Percentiles rank a stretch among this genome's conserved stretches.
Evolutionary conservation across 2,797 vertebrate species (phyloP).

Genomic region (Sciurus vulgaris): DNA sequence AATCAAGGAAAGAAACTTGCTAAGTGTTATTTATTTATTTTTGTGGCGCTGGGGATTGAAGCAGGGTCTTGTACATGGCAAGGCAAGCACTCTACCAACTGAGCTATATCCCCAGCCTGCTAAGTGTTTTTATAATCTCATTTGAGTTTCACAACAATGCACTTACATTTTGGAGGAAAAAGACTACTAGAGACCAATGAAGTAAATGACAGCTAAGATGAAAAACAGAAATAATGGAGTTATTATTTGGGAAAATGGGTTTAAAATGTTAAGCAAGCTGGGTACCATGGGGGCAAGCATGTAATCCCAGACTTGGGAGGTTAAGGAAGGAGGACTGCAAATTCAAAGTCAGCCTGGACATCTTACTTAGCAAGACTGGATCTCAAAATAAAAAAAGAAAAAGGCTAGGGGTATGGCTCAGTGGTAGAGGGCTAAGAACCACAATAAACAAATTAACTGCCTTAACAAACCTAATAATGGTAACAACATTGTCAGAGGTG

Average conservation of each 20-base stretch:
- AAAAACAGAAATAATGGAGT: conserved; percentile 17
- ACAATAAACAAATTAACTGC: neutral
- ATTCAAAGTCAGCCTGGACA: neutral
- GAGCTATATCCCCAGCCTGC: neutral
- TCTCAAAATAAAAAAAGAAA: neutral
- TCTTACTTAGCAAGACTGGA: neutral
- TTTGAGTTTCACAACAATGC: conserved; percentile 25
- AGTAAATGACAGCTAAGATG: neutral
- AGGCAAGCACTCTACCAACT: too few relatives aligned
- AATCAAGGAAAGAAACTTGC: conserved; percentile 45
- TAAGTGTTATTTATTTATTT: neutral
- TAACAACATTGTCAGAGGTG: neutral
- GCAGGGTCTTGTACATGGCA: too few relatives aligned
- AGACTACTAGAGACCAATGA: neutral
- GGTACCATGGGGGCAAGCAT: too few relatives aligned
- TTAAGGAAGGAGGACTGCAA: neutral
- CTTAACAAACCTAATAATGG: conserved; percentile 3
- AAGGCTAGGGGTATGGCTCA: too few relatives aligned
- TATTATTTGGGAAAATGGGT: neutral
- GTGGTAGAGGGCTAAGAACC: neutral
- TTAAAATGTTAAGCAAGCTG: neutral
- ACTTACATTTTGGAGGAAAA: conserved; percentile 18
- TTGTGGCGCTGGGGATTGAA: too few relatives aligned
- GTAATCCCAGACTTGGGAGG: too few relatives aligned
- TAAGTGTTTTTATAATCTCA: conserved; percentile 48